Evolutionary conservation across 2,113 vertebrate genomes (phyloP).

Genomic region (Gobio gobio): DNA sequence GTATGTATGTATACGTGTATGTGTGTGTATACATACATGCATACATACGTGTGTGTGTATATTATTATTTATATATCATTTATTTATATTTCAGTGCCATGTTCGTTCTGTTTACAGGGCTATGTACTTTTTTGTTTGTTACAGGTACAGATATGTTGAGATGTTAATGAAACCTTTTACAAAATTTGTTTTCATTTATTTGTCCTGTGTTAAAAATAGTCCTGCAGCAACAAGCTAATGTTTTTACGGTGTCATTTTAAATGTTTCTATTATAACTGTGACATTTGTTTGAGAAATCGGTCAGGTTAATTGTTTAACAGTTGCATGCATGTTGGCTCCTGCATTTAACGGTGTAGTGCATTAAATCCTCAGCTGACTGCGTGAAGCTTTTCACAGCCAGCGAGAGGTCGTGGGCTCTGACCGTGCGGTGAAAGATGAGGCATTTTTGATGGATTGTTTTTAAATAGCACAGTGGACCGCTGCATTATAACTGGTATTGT

Average conservation of each 20-base stretch:
- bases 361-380: not conserved
- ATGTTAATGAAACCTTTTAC: too few species aligned
- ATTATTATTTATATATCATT: too few species aligned
- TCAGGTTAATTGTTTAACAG: slow-evolving; percentile 17
- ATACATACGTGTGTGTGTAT: too few species aligned
- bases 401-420: slow-evolving; percentile 8
- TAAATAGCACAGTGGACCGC: slow-evolving; percentile 25
- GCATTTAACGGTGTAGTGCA: not conserved
- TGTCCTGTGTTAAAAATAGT: not conserved
- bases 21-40: too few species aligned
- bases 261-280: not conserved
- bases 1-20: too few species aligned
- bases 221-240: not conserved
- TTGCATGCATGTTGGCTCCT: not conserved
- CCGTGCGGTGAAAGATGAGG: slow-evolving; percentile 9
- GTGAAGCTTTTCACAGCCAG: slow-evolving; percentile 33
- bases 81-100: too few species aligned
- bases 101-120: too few species aligned
- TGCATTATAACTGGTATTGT: slow-evolving; percentile 52
- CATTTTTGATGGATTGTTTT: slow-evolving; percentile 52
- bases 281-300: not conserved
- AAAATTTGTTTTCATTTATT: too few species aligned
- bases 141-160: too few species aligned
- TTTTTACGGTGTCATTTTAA: not conserved
- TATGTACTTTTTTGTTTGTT: too few species aligned